Percentiles rank a stretch among this genome's conserved stretches.
Evolutionary conservation across 1,140 invertebrate genomes (phyloP).

Genomic region (Solenopsis invicta): DNA sequence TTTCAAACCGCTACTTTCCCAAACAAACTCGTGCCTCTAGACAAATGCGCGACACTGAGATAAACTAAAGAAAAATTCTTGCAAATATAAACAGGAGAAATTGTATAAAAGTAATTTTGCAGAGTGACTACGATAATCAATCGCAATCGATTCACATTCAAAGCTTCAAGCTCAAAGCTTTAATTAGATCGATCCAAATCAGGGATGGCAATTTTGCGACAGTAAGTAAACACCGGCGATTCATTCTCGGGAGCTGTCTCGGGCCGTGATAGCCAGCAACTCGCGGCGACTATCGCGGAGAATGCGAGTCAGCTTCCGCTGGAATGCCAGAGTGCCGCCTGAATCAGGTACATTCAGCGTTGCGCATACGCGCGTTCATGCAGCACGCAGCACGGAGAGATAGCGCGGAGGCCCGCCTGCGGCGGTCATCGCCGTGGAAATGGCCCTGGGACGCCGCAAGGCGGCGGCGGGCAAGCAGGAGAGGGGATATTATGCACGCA

Average conservation of each 20-base stretch:
- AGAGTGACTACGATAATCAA: neutral
- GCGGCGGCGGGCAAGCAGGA: slow-evolving; percentile 54
- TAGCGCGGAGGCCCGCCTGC: slow-evolving; percentile 36
- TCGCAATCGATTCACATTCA: neutral
- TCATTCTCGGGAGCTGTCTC: neutral
- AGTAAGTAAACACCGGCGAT: neutral
- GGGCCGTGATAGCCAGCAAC: neutral
- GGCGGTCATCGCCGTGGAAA: slow-evolving; percentile 65
- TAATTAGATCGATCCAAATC: neutral
- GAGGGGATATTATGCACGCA: slow-evolving; percentile 74
- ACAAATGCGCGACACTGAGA: slow-evolving; percentile 8
- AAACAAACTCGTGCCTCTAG: slow-evolving; percentile 27
- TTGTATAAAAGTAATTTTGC: neutral
- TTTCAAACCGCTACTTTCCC: slow-evolving; percentile 5
- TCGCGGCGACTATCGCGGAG: neutral
- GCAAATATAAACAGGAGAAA: neutral
- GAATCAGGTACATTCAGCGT: slow-evolving; percentile 48
- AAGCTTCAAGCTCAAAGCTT: neutral
- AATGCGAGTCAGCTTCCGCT: slow-evolving; percentile 19
- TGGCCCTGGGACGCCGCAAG: slow-evolving; percentile 74
- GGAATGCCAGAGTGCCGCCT: slow-evolving; percentile 39
- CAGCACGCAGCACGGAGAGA: slow-evolving; percentile 25
- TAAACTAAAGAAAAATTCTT: slow-evolving; percentile 6
- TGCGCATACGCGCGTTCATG: slow-evolving; percentile 23
- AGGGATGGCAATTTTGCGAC: neutral